These are phyloP conservation scores for Origma solitaria DNA, from an alignment of 2,113 vertebrate genomes.

Conservation along the genomic window DNA sequence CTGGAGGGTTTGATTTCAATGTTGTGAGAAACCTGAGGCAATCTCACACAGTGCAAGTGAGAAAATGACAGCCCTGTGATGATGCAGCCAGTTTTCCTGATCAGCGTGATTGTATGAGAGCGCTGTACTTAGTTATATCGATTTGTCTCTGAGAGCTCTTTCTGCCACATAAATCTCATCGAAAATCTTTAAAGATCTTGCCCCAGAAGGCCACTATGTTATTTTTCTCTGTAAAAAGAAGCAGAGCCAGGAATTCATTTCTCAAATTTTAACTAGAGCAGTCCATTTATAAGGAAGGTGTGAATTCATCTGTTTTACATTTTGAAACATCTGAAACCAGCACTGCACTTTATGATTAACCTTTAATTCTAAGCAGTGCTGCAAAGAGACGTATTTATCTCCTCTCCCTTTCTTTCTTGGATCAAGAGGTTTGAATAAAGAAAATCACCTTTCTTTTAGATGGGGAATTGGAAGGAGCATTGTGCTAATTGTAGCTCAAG, in stretches of 20 bases:
- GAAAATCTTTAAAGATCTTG: constrained; percentile 68
- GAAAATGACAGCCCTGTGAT: constrained; percentile 62
- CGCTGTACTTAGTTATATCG: constrained; percentile 66
- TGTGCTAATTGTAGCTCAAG: constrained; percentile 36
- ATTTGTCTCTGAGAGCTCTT: constrained; percentile 73
- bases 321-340: constrained; percentile 55
- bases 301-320: constrained; percentile 43
- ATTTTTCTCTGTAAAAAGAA: constrained; percentile 55
- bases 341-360: constrained; percentile 54
- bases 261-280: constrained; percentile 40
- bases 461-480: constrained; percentile 16
- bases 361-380: background rate
- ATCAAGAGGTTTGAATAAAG: constrained; percentile 9
- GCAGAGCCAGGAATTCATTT: constrained; percentile 49
- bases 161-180: constrained; percentile 71
- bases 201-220: constrained; percentile 63
- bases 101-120: constrained; percentile 65
- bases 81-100: constrained; percentile 53
- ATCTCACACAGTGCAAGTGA: constrained; percentile 25
- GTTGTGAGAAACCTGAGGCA: constrained; percentile 37
- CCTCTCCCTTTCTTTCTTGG: constrained; percentile 1
- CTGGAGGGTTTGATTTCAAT: constrained; percentile 42
- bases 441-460: constrained; percentile 20
- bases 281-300: constrained; percentile 39
- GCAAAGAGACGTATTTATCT: constrained; percentile 43